Evolutionary conservation across 2,888 invertebrate genomes (phyloP).

Genomic region (Philereme vetulata): DNA sequence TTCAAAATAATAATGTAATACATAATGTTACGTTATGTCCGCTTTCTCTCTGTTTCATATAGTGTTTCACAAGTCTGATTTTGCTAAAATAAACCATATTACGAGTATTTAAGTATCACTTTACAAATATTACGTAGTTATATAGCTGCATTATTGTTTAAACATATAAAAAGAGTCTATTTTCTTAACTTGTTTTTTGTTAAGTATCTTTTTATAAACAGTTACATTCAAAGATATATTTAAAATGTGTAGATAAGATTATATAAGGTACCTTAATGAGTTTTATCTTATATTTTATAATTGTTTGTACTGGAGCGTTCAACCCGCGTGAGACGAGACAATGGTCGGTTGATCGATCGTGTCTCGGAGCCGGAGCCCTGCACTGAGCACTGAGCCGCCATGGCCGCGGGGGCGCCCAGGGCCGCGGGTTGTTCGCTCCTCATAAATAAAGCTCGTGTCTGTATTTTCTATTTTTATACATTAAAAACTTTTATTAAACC

Average conservation of each 20-base stretch:
- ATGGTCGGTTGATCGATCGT: no score
- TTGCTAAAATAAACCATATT: not conserved
- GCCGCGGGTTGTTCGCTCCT: slow-evolving; percentile 15
- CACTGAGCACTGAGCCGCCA: no score
- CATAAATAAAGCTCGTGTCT: slow-evolving; percentile 29
- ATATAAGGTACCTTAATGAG: slow-evolving; percentile 9
- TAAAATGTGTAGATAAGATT: slow-evolving; percentile 22
- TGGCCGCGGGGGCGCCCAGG: no score
- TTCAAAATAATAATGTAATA: no score
- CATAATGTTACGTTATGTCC: not conserved
- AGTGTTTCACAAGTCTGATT: slow-evolving; percentile 20
- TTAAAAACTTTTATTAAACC: slow-evolving; percentile 37
- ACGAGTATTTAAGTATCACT: not conserved
- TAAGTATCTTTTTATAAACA: slow-evolving; percentile 9
- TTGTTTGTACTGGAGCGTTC: slow-evolving; percentile 22
- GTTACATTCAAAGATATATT: slow-evolving; percentile 30
- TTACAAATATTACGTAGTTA: slow-evolving; percentile 10
- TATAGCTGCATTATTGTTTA: slow-evolving; percentile 17
- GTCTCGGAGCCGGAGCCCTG: no score
- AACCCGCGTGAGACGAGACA: slow-evolving; percentile 1
- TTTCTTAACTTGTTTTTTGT: slow-evolving; percentile 16
- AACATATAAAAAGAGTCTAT: slow-evolving; percentile 25
- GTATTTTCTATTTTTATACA: slow-evolving; percentile 41
- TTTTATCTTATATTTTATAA: slow-evolving; percentile 6
- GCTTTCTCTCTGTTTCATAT: slow-evolving; percentile 1